Conservation (phyloP, 2,113 vertebrate species). For the Grantiella picta region DNA sequence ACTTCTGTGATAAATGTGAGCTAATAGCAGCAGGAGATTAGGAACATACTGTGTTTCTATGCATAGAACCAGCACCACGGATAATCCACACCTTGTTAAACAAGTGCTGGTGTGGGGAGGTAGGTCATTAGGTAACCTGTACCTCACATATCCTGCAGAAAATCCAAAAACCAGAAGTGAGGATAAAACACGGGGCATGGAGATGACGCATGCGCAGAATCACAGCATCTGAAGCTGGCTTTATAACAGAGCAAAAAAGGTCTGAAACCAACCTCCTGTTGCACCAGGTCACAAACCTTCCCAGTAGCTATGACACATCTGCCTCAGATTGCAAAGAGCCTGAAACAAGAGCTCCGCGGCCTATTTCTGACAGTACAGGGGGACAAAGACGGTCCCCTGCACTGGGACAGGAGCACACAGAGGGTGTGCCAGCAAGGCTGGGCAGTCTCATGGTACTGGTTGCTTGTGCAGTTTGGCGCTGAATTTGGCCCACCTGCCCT, state of each 20-base stretch:
- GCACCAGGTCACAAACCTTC: not conserved
- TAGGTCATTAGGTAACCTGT: not conserved
- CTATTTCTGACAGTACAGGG: not conserved
- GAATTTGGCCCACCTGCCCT: not conserved
- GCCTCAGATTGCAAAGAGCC: not conserved
- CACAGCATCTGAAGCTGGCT: not conserved
- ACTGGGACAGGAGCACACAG: not conserved
- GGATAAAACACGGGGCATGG: not conserved
- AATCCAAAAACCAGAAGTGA: not conserved
- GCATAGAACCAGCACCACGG: not conserved
- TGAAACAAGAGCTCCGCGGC: not conserved
- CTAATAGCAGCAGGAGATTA: not conserved
- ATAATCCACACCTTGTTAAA: not conserved
- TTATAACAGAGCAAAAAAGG: not conserved
- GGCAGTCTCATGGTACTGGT: not conserved
- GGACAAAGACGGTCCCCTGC: not conserved
- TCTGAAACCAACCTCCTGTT: not conserved
- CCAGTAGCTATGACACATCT: not conserved
- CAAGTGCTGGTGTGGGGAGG: not conserved
- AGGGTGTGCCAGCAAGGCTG: not conserved
- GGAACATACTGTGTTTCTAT: not conserved
- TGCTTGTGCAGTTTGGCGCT: not conserved
- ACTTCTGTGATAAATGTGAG: slow-evolving; percentile 23
- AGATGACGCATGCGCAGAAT: rapidly evolving
- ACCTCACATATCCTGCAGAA: not conserved